Base-by-base conservation (phyloP, 2,113 vertebrate genomes). In the Speoplatyrhinus poulsoni region DNA sequence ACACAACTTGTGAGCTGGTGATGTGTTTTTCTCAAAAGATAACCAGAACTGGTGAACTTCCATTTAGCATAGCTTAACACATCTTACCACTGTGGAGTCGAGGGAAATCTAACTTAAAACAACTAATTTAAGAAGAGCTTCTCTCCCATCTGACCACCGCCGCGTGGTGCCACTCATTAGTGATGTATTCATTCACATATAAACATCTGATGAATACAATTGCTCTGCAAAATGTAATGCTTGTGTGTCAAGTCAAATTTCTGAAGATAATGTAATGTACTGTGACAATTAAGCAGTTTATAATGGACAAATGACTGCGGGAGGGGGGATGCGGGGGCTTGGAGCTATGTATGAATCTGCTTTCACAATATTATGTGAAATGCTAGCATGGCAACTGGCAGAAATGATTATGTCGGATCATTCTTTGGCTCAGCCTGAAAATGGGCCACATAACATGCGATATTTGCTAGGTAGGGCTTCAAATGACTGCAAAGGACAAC, bases 1-100 rank as follows among this genome's bases (percentile, higher is more conserved):
- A 90, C 83, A 89, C 84, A 85, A 82, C 82, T 81, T 86, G 85
- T 89, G 90, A 92, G 86, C 89, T 90, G 90, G 88, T 92, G 85
- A 90, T 85, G 88, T 84, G 87, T 85, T 90, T 83, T 73, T 81
- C 84, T 76, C 88, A 67, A 77, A 77, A 73, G 78, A 85, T 65
- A 82, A 73, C 77, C 69, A 75, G 80, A 85, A 69, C 86, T 75
- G 81, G 77, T 69, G 12, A 77, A 80, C 76, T 75, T 67, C 80
- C 46, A 72, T 73, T 74, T 80, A 76, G 85, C 75, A 75, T 72
- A 73, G 82, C 72, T 79, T 81, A 76, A 88, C 82, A 85, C 86
- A 85, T 86, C 83, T 81, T 65, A 80, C 73, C 60, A 56, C 67
- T 70, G 68, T 79, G 69, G 74, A 15, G 62, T 82, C 70, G 41